Evolutionary conservation across 1,140 invertebrate genomes (phyloP).

Genomic region (Neodiprion virginianus): DNA sequence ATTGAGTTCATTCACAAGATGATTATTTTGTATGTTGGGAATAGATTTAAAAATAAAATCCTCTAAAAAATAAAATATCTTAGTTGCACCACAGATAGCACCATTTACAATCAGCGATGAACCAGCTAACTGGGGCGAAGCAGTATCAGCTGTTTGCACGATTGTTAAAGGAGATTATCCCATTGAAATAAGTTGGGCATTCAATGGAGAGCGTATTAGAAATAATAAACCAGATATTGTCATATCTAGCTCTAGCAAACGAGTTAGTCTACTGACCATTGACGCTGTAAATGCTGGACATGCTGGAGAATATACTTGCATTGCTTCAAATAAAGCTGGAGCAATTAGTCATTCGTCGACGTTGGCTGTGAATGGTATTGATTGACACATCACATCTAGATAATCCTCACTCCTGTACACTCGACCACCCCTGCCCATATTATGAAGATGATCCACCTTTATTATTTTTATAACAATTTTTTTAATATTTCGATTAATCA

Average conservation of each 20-base stretch:
- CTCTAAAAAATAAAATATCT: background rate
- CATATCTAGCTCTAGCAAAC: slow-evolving; percentile 64
- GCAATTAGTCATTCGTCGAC: slow-evolving; percentile 71
- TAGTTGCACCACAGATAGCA: slow-evolving; percentile 70
- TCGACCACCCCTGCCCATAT: background rate
- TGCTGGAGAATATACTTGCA: slow-evolving; percentile 80
- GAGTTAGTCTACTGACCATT: slow-evolving; percentile 69
- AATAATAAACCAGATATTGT: slow-evolving; percentile 47
- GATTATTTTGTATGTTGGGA: slow-evolving; percentile 21
- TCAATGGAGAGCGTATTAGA: slow-evolving; percentile 50
- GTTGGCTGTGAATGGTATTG: slow-evolving; percentile 78
- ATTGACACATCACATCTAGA: slow-evolving; percentile 9
- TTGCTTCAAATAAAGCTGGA: slow-evolving; percentile 77
- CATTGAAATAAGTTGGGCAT: slow-evolving; percentile 73
- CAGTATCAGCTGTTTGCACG: slow-evolving; percentile 72
- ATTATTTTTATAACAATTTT: slow-evolving; percentile 1
- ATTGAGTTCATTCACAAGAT: slow-evolving; percentile 28
- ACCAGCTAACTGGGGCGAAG: slow-evolving; percentile 75
- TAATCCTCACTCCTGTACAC: background rate
- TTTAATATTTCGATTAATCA: background rate
- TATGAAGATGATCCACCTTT: background rate
- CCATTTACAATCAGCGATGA: slow-evolving; percentile 74
- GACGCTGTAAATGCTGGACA: slow-evolving; percentile 75
- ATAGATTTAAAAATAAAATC: background rate
- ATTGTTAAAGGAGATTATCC: slow-evolving; percentile 75